phyloP scores from a whole-genome alignment of 2,113 vertebrate genomes.

The Semicossyphus pulcher region DNA sequence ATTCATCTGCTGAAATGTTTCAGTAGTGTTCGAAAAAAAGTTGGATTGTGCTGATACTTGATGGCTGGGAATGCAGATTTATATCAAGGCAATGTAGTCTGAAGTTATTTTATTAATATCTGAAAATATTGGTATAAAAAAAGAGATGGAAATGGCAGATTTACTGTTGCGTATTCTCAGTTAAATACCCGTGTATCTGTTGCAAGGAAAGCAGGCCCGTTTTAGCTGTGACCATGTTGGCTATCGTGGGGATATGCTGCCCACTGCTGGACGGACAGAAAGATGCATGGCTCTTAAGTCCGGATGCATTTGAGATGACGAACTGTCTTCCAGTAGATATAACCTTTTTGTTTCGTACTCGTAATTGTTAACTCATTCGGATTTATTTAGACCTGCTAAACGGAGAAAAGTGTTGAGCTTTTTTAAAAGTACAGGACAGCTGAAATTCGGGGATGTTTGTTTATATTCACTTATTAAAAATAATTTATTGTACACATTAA shows the following conservation, averaged over 20 bases:
- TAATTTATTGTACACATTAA: too few species aligned
- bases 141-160: not conserved
- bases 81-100: slow-evolving; percentile 54
- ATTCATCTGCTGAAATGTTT: slow-evolving; percentile 61
- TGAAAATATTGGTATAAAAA: slow-evolving; percentile 22
- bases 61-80: slow-evolving; percentile 41
- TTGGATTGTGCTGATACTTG: slow-evolving; percentile 31
- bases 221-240: not conserved
- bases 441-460: too few species aligned
- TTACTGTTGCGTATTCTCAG: not conserved
- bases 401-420: too few species aligned
- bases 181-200: not conserved
- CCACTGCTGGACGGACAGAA: slow-evolving; percentile 74
- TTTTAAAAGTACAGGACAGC: too few species aligned
- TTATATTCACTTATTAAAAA: too few species aligned
- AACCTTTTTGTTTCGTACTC: too few species aligned
- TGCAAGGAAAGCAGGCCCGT: not conserved
- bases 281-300: too few species aligned
- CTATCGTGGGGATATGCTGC: slow-evolving; percentile 63
- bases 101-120: slow-evolving; percentile 18
- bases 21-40: slow-evolving; percentile 14
- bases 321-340: too few species aligned
- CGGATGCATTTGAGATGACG: too few species aligned
- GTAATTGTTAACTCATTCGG: too few species aligned
- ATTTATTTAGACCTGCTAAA: too few species aligned